A percentile compares a stretch with the other conserved stretches of the same genome.
Conservation (phyloP, 2,797 vertebrate species). For the Parauchenoglanis ngamensis region DNA sequence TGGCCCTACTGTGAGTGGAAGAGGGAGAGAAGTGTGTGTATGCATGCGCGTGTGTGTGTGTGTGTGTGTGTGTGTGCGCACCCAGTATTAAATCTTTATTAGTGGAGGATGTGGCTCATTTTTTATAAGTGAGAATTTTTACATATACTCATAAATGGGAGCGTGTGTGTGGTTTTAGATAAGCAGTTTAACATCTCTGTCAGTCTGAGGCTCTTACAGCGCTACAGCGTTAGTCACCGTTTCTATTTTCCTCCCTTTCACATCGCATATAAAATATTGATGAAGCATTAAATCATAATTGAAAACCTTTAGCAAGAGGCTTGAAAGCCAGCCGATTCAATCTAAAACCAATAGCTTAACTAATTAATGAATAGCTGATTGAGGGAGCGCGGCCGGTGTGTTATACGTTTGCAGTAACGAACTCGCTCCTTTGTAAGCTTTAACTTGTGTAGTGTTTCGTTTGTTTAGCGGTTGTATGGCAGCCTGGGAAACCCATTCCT, state of each 20-base stretch:
- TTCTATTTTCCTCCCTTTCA: constrained; percentile 4
- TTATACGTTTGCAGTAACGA: background rate
- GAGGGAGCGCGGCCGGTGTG: background rate
- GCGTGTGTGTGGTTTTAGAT: constrained; percentile 29
- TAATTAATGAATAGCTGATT: constrained; percentile 39
- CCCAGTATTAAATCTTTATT: constrained; percentile 22
- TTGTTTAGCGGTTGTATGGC: background rate
- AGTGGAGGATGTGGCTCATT: background rate
- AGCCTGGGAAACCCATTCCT: background rate
- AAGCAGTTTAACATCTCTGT: constrained; percentile 37
- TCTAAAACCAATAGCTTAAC: constrained; percentile 51
- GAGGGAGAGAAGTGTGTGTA: constrained; percentile 22
- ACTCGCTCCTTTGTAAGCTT: background rate
- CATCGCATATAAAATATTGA: constrained; percentile 64
- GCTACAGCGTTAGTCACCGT: constrained; percentile 30
- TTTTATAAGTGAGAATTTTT: constrained; percentile 24
- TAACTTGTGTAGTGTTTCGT: background rate
- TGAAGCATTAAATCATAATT: constrained; percentile 55
- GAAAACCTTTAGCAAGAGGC: constrained; percentile 41
- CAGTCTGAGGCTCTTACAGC: constrained; percentile 22
- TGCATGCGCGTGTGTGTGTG: constrained; percentile 12
- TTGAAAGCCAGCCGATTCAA: constrained; percentile 44
- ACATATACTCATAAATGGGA: constrained; percentile 14
- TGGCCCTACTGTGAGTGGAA: constrained; percentile 58
- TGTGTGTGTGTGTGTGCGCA: constrained; percentile 37